Conservation (phyloP, 2,888 invertebrate genomes). For the Xestoiulus laeticollis region DNA sequence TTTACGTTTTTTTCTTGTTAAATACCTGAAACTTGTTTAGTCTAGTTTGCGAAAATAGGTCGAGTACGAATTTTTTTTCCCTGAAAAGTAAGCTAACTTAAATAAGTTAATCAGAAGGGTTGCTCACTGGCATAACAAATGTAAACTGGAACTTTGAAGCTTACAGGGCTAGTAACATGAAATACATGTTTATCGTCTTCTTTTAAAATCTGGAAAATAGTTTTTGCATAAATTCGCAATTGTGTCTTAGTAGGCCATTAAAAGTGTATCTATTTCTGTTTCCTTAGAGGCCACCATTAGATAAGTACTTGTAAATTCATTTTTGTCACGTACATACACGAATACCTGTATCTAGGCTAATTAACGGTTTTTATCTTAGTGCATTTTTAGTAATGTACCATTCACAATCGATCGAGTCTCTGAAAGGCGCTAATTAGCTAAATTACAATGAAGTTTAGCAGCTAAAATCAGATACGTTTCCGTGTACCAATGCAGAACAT, state of each 20-base stretch:
- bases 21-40: slow-evolving; percentile 20
- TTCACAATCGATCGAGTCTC: background rate
- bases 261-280: background rate
- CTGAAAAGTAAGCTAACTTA: background rate
- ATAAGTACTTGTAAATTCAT: background rate
- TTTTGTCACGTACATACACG: slow-evolving; percentile 1
- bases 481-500: background rate
- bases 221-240: background rate
- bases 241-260: background rate
- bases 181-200: background rate
- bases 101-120: background rate
- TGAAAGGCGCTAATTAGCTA: background rate
- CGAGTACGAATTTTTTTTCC: slow-evolving; percentile 18
- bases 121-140: background rate
- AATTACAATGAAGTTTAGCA: background rate
- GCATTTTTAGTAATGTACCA: background rate
- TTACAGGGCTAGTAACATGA: background rate
- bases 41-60: slow-evolving; percentile 20
- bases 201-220: background rate
- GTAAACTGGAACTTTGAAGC: background rate
- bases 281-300: background rate
- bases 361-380: background rate
- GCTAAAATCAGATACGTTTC: background rate
- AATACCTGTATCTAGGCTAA: background rate
- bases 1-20: background rate